A percentile compares a stretch with the other conserved stretches of the same genome.
Evolutionary conservation across 2,113 vertebrate species (phyloP).

Genomic region (Limanda limanda): DNA sequence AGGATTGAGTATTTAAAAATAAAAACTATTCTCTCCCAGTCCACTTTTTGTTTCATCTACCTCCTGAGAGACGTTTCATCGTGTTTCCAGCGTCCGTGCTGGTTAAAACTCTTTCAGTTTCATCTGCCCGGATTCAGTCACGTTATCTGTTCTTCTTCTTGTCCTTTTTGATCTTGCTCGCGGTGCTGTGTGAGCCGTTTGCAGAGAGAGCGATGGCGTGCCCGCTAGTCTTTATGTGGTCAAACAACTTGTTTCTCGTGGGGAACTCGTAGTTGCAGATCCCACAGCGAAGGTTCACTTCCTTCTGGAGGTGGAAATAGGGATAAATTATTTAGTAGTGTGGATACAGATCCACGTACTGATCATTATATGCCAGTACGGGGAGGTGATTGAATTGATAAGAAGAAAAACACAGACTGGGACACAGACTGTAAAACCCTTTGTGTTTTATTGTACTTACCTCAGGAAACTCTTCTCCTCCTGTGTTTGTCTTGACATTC

Average conservation of each 20-base stretch:
- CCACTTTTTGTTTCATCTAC: not conserved
- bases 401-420: not conserved
- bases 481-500: constrained; percentile 63
- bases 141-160: constrained; percentile 88
- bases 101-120: constrained; percentile 1
- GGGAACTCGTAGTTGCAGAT: constrained; percentile 88
- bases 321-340: not conserved
- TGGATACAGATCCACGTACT: not conserved
- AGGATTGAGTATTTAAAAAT: too few relatives aligned
- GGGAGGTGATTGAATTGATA: not conserved
- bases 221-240: constrained; percentile 91
- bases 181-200: constrained; percentile 52
- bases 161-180: constrained; percentile 87
- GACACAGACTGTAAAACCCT: not conserved
- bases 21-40: not conserved
- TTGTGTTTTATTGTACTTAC: constrained; percentile 56
- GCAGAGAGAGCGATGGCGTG: constrained; percentile 84
- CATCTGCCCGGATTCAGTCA: not conserved
- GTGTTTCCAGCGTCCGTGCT: not conserved
- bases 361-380: not conserved
- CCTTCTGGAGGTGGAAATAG: constrained; percentile 74
- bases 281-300: constrained; percentile 84
- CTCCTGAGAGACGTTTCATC: not conserved
- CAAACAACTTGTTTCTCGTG: constrained; percentile 95
- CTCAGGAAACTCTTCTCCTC: constrained; percentile 77